Base-by-base conservation (phyloP, 1,140 invertebrate species). In the Drosophila burlai region DNA sequence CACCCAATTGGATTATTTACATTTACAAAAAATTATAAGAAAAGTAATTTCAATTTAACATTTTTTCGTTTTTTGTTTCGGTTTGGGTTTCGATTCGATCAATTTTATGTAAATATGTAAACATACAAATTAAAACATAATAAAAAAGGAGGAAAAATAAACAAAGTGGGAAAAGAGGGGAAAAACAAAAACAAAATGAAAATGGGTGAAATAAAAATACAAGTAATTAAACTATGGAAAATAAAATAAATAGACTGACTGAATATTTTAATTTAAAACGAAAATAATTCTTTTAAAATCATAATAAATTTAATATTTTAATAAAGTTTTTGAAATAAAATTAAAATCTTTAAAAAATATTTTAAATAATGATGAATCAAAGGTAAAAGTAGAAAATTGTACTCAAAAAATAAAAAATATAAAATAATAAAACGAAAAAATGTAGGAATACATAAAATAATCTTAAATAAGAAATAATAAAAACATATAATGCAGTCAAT, bases 1-100 rank as follows among this genome's bases (percentile, higher is more conserved):
- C 92, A 93, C 92, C 92, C 92, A 93, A 93, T 91, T 92, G 91
- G 90, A 93, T 93, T 93, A 93, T 93, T 93, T 93, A 93, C 92
- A 93, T 92, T 91, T 92, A 92, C 91, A 92, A 87, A 82, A 84
- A 87, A 87, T 89, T 91, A 62, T 67, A 68, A 81, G 83, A 80
- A 89, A 84, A 89, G 81, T 90, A 89, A 89, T 90, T 84, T 90
- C 61, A 59, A 78, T 74, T 61, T 50, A 63, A 78, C 43, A 67
- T 74, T 65, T 78, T 73, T 83, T 49, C 43, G 47, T 43, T 80
- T 83, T 85, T 74, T 80, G 54, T n/a, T 71, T 55, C 54, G 49
- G 52, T 75, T 81, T 82, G 24, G 43, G 34, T 71, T 71, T 59
- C 21, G 43, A 71, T 73, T 77, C 61, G 54, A 69, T 76, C 68